A percentile compares a stretch with the other conserved stretches of the same genome.
phyloP scores from a whole-genome alignment of 2,113 vertebrate genomes.

The Chrysochloris asiatica region DNA sequence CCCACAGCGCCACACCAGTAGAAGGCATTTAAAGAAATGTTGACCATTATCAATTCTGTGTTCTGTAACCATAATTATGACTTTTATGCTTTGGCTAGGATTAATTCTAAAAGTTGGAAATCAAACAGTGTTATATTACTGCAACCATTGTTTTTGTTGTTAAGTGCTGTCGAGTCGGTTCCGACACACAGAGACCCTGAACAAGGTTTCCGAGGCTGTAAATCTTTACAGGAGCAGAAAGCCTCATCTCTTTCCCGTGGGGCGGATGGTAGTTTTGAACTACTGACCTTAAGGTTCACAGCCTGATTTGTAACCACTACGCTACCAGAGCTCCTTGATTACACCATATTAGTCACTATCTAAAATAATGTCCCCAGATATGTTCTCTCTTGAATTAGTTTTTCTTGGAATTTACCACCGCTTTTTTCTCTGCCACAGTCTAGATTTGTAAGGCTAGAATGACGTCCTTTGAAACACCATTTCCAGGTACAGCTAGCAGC shows the following conservation, averaged over 20 bases:
- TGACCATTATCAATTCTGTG: neutral
- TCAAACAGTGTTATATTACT: neutral
- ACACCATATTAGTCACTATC: conserved; percentile 33
- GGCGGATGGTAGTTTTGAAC: too few species aligned
- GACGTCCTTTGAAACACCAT: neutral
- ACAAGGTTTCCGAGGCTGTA: too few species aligned
- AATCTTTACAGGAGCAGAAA: too few species aligned
- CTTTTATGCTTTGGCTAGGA: conserved; percentile 10
- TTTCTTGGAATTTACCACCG: neutral
- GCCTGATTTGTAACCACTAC: too few species aligned
- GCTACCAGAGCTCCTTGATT: too few species aligned
- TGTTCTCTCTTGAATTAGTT: neutral
- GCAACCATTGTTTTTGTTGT: too few species aligned
- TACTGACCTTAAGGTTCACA: too few species aligned
- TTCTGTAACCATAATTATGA: neutral
- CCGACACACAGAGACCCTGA: too few species aligned
- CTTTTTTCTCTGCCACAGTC: neutral
- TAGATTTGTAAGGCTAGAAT: neutral
- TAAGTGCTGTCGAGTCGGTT: too few species aligned
- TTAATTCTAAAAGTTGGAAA: conserved; percentile 22
- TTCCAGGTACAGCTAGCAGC: neutral
- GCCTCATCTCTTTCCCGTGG: too few species aligned
- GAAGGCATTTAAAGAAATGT: neutral
- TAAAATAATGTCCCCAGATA: conserved; percentile 13
- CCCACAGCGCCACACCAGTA: too few species aligned